A percentile compares a stretch with the other conserved stretches of the same genome.
Evolutionary conservation across 2,113 vertebrate genomes (phyloP).

Genomic region (Oncorhynchus mykiss): DNA sequence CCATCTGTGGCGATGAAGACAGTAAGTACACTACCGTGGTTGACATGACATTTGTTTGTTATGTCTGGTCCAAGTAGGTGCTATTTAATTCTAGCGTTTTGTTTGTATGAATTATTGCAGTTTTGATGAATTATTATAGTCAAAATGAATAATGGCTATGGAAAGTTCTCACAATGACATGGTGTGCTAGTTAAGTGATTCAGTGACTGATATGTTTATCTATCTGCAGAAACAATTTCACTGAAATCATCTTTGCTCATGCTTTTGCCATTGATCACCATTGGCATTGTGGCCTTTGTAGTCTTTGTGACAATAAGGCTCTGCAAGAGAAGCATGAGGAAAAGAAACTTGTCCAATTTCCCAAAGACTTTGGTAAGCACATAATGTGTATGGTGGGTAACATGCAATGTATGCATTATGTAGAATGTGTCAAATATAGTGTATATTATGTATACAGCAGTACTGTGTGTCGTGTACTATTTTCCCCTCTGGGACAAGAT

Average conservation of each 20-base stretch:
- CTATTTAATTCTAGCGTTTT: background rate
- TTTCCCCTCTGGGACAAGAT: too few species aligned
- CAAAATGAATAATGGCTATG: too few species aligned
- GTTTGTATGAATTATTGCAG: too few species aligned
- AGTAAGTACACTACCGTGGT: background rate
- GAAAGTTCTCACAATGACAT: too few species aligned
- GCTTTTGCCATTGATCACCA: fast-evolving
- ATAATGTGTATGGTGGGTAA: background rate
- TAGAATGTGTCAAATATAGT: too few species aligned
- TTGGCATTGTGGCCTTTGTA: fast-evolving
- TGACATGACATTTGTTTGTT: too few species aligned
- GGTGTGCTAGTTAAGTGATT: too few species aligned
- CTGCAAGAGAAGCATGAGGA: slow-evolving; percentile 17
- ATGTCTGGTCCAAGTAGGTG: background rate
- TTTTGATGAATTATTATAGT: background rate
- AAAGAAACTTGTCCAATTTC: fast-evolving
- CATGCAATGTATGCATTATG: too few species aligned
- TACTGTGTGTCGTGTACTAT: too few species aligned
- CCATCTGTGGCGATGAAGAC: fast-evolving
- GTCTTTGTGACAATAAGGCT: background rate
- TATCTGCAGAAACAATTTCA: background rate
- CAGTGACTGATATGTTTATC: background rate
- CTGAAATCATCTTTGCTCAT: background rate
- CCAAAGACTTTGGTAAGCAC: slow-evolving; percentile 18
- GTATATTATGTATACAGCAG: too few species aligned